phyloP scores from a whole-genome alignment of 2,797 vertebrate species.

The Adelosebastes latens region DNA sequence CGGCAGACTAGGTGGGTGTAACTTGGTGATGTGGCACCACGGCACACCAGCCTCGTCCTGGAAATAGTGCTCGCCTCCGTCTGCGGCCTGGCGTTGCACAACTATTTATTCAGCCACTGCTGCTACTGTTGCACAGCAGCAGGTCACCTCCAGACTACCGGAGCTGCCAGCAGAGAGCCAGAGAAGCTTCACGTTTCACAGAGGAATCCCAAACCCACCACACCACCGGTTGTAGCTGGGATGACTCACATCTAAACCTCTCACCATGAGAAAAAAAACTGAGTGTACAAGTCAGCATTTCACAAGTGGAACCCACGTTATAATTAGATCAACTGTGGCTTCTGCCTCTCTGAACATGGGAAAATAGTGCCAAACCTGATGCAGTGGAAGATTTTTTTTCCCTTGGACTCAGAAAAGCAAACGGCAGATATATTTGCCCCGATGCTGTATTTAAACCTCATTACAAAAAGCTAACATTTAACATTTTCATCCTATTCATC shows the following conservation, averaged over 20 bases:
- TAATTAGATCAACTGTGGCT: constrained; percentile 28
- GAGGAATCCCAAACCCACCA: constrained; percentile 7
- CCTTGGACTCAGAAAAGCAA: constrained; percentile 22
- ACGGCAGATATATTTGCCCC: constrained; percentile 7
- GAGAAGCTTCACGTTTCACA: constrained; percentile 19
- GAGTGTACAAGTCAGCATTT: constrained; percentile 48
- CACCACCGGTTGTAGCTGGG: background rate
- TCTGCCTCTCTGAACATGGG: constrained; percentile 4
- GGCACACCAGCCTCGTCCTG: constrained; percentile 35
- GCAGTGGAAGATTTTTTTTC: background rate
- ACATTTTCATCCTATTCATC: background rate
- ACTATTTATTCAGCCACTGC: constrained; percentile 41
- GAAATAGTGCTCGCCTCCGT: constrained; percentile 43
- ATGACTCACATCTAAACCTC: constrained; percentile 42
- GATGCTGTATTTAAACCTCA: background rate
- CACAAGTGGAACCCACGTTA: constrained; percentile 21
- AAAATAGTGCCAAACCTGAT: constrained; percentile 16
- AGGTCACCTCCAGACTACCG: constrained; percentile 19
- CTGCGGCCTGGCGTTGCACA: constrained; percentile 37
- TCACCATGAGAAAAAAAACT: background rate
- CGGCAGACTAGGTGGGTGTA: constrained; percentile 44
- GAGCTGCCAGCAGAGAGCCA: constrained; percentile 12
- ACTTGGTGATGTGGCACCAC: constrained; percentile 69
- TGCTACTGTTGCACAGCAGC: constrained; percentile 13
- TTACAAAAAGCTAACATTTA: background rate